Evolutionary conservation across 1,140 invertebrate genomes (phyloP), one percentile per base, ranked within the genome.

Genomic region (Sycophila sp.): DNA sequence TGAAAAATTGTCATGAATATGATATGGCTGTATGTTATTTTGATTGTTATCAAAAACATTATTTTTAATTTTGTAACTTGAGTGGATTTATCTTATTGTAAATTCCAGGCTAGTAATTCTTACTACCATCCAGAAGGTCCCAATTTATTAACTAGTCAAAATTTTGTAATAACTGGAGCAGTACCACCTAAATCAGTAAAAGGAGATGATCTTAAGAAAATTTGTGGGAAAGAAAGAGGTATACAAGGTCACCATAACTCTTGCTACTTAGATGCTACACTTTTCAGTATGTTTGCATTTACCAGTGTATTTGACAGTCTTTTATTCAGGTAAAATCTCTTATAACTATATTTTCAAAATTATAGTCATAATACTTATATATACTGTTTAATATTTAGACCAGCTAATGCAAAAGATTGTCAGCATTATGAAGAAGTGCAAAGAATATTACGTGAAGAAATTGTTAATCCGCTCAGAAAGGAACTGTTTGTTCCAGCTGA

Each of bases 191-290:
- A 96, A 42, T 90, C 87, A 73, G 85, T 90, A 71, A 87, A 87
- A 68, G 90, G 90, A 13, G 90, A 92, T 73, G 90, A 92, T 73
- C 86, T 93, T 13, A 89, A 90, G 66, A 88, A 86, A 36, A 87
- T 92, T 65, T 93, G 90, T 78, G 91, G 93, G 19, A 94, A 94
- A 85, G 93, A 91, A 80, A 88, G 91, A 73, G 97, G 97, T 3
- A 98, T 98, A 76, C 97, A 99, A 87, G 98, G 98, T 5, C 96
- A 98, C 83, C 95, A 98, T 79, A 99, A 99, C 87, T 98, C 96
- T 0, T 99, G 98, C 83, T 99, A 99, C 84, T 87, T 99, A 68
- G 98, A 99, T 84, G 96, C 97, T 1, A 98, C 96, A 3, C 87
- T 99, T 6, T 98, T 98, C 84, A 92, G 94, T 19, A 99, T 99